Evolutionary conservation across 2,888 invertebrate species (phyloP).

Genomic region (Slavum lentiscoides): DNA sequence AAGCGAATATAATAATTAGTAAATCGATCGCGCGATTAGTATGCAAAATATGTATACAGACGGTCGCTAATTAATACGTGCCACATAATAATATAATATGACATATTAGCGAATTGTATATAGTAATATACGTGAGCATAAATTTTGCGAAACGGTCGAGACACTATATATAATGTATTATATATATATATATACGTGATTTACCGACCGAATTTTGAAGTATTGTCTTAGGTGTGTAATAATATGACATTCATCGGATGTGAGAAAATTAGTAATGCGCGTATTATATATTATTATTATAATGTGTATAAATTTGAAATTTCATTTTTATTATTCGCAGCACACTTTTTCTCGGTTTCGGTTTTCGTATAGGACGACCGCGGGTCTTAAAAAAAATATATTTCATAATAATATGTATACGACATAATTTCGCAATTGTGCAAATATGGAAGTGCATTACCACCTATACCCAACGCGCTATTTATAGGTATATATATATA

Average conservation of each 20-base stretch:
- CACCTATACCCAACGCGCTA: too few species aligned
- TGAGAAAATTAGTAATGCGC: constrained; percentile 17
- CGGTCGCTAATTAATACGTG: constrained; percentile 31
- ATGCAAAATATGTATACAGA: constrained; percentile 43
- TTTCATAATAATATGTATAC: too few species aligned
- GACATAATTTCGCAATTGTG: constrained; percentile 12
- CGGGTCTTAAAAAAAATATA: background rate
- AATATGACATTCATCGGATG: background rate
- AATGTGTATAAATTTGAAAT: constrained; percentile 9
- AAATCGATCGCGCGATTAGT: constrained; percentile 9
- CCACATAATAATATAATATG: background rate
- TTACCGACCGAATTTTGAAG: background rate
- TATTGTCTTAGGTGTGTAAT: background rate
- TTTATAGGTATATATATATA: too few species aligned
- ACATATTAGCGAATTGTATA: constrained; percentile 21
- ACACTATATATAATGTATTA: too few species aligned
- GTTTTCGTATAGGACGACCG: background rate
- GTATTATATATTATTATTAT: background rate
- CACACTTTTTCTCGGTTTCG: background rate
- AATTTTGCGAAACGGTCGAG: constrained; percentile 12
- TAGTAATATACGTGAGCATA: background rate
- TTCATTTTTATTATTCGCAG: constrained; percentile 22
- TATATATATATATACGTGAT: constrained; percentile 18
- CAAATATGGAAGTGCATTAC: constrained; percentile 18
- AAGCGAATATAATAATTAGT: constrained; percentile 23